Percentiles rank a stretch among this genome's conserved stretches.
Evolutionary conservation across 2,888 invertebrate species (phyloP).

Genomic region (Nymphalis polychloros): DNA sequence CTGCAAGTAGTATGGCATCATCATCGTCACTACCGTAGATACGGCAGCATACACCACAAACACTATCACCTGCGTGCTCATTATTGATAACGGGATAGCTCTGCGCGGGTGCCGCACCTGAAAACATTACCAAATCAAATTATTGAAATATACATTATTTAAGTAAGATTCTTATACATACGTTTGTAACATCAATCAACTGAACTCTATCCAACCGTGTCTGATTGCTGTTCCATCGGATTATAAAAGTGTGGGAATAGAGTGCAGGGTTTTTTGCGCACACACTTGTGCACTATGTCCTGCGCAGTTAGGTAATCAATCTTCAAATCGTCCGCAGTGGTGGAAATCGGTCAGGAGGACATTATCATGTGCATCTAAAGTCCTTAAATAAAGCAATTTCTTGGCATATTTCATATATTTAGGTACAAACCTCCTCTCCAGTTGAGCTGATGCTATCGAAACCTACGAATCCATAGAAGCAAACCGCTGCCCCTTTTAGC

Average conservation of each 20-base stretch:
- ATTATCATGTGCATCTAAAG: not conserved
- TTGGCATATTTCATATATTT: not conserved
- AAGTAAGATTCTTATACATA: too few relatives aligned
- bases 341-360: too few relatives aligned
- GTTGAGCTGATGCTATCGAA: conserved; percentile 93
- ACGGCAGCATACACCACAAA: conserved; percentile 92
- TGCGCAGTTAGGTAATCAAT: too few relatives aligned
- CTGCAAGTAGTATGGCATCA: conserved; percentile 91
- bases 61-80: conserved; percentile 88
- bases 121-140: conserved; percentile 23
- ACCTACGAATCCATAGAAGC: conserved; percentile 95
- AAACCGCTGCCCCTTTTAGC: conserved; percentile 89
- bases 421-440: conserved; percentile 88
- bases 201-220: too few relatives aligned
- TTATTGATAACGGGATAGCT: conserved; percentile 91
- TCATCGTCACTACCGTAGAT: conserved; percentile 93
- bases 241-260: too few relatives aligned
- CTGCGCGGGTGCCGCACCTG: conserved; percentile 87
- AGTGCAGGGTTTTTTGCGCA: too few relatives aligned
- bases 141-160: not conserved
- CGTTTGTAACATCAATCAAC: too few relatives aligned
- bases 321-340: too few relatives aligned
- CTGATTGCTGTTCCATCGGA: too few relatives aligned
- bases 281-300: too few relatives aligned
- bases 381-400: too few relatives aligned